phyloP scores from a whole-genome alignment of 2,113 vertebrate species.

The Sphaerodactylus townsendi region DNA sequence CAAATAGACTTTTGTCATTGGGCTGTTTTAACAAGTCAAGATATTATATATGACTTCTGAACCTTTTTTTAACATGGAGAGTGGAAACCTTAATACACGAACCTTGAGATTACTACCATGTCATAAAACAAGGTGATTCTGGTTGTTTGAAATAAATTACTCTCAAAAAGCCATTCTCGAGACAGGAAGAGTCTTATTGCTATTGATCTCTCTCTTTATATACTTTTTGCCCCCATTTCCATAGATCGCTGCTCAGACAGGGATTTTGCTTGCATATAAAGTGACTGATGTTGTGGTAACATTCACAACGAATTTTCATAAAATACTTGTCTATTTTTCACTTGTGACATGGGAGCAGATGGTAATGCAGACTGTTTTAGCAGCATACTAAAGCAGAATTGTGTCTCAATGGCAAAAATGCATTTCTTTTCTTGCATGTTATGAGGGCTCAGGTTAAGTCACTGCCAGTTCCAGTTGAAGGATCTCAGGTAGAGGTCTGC shows the following conservation, averaged over 20 bases:
- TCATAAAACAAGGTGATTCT: slow-evolving; percentile 69
- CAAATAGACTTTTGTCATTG: slow-evolving; percentile 49
- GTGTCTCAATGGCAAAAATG: background rate
- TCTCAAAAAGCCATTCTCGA: slow-evolving; percentile 46
- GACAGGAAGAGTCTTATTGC: background rate
- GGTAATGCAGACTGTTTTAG: slow-evolving; percentile 41
- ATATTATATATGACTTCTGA: slow-evolving; percentile 62
- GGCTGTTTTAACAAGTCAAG: slow-evolving; percentile 66
- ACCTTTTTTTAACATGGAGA: slow-evolving; percentile 52
- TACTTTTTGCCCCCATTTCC: slow-evolving; percentile 45
- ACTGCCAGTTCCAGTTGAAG: slow-evolving; percentile 6
- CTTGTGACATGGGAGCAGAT: slow-evolving; percentile 54
- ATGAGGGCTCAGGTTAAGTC: background rate
- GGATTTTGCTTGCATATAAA: slow-evolving; percentile 66
- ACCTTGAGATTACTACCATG: slow-evolving; percentile 61
- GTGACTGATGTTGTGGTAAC: slow-evolving; percentile 42
- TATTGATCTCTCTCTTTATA: slow-evolving; percentile 38
- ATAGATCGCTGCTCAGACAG: slow-evolving; percentile 49
- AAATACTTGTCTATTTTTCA: slow-evolving; percentile 57
- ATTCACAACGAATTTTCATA: slow-evolving; percentile 61
- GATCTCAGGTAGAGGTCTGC: background rate
- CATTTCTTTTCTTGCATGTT: background rate
- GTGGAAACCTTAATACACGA: slow-evolving; percentile 45
- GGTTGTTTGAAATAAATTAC: slow-evolving; percentile 59
- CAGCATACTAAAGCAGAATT: slow-evolving; percentile 3